phyloP scores from a whole-genome alignment of 2,797 vertebrate genomes.

The Denticeps clupeoides region DNA sequence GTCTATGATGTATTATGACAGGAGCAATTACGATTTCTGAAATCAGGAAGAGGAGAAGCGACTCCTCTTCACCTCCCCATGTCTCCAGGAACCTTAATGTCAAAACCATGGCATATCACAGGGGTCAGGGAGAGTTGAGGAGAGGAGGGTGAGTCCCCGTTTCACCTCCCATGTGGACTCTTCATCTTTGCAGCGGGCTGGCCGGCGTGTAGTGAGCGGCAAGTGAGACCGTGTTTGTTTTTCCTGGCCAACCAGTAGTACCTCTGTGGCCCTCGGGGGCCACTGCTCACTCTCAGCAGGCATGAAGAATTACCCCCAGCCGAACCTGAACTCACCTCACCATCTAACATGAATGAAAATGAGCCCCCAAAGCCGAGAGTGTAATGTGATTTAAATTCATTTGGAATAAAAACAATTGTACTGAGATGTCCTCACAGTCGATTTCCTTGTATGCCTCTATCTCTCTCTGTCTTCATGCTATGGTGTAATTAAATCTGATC shows the following conservation, averaged over 20 bases:
- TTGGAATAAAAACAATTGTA: no score
- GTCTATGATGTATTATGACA: neutral
- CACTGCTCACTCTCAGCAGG: no score
- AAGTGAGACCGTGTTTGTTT: constrained; percentile 12
- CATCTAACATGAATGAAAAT: no score
- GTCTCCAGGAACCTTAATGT: neutral
- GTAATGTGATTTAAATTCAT: no score
- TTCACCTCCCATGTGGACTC: constrained; percentile 12
- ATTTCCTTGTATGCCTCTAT: no score
- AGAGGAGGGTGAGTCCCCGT: constrained; percentile 13
- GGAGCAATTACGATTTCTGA: neutral
- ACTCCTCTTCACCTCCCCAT: neutral
- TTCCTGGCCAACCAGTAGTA: constrained; percentile 5
- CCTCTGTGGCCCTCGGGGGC: constrained; percentile 6
- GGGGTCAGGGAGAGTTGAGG: constrained; percentile 26
- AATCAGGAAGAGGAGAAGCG: neutral
- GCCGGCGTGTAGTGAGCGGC: constrained; percentile 6
- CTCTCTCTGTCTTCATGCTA: no score
- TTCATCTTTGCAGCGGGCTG: constrained; percentile 7
- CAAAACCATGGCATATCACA: constrained; percentile 1
- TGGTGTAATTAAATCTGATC: no score
- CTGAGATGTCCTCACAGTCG: no score
- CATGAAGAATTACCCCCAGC: no score
- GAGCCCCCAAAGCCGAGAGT: no score
- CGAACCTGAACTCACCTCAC: no score